These are phyloP conservation scores for Sebastes iracundus DNA, from an alignment of 2,797 vertebrate genomes.

Conservation along the genomic window DNA sequence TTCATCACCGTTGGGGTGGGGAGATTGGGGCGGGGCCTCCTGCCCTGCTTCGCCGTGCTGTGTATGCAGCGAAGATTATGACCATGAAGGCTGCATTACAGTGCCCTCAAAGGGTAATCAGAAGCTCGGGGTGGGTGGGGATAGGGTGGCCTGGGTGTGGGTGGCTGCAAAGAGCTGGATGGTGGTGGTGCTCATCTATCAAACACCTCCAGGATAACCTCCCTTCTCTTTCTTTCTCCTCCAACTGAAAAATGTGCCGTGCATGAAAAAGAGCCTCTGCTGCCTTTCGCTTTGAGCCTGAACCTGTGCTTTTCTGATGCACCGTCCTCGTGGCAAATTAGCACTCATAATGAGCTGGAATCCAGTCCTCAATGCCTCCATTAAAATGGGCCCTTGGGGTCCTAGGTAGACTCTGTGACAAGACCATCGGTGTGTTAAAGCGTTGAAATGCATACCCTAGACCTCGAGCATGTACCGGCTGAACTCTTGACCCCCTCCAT, in stretches of 20 bases:
- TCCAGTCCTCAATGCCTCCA: slow-evolving; percentile 56
- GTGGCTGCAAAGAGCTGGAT: slow-evolving; percentile 31
- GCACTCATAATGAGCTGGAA: slow-evolving; percentile 61
- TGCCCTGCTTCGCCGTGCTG: slow-evolving; percentile 13
- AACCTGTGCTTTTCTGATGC: slow-evolving; percentile 28
- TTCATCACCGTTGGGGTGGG: slow-evolving; percentile 47
- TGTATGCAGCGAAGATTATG: slow-evolving; percentile 40
- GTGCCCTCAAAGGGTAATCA: slow-evolving; percentile 63
- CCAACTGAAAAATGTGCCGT: slow-evolving; percentile 41
- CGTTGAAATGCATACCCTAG: slow-evolving; percentile 33
- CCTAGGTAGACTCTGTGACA: slow-evolving; percentile 37
- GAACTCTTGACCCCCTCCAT: slow-evolving; percentile 66
- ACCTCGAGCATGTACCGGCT: slow-evolving; percentile 42
- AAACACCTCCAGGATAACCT: slow-evolving; percentile 57
- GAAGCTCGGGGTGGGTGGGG: slow-evolving; percentile 33
- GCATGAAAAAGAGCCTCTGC: slow-evolving; percentile 32
- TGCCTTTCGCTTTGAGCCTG: slow-evolving; percentile 51
- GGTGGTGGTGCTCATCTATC: slow-evolving; percentile 62
- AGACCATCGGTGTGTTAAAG: slow-evolving; percentile 39
- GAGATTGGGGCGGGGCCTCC: slow-evolving; percentile 24
- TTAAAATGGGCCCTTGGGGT: slow-evolving; percentile 71
- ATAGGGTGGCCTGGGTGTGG: slow-evolving; percentile 36
- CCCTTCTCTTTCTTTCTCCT: slow-evolving; percentile 26
- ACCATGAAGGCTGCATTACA: slow-evolving; percentile 43
- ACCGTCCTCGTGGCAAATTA: slow-evolving; percentile 61